These are phyloP conservation scores for Enteromius treurensis DNA, from an alignment of 2,797 vertebrate species.

Conservation along the genomic window DNA sequence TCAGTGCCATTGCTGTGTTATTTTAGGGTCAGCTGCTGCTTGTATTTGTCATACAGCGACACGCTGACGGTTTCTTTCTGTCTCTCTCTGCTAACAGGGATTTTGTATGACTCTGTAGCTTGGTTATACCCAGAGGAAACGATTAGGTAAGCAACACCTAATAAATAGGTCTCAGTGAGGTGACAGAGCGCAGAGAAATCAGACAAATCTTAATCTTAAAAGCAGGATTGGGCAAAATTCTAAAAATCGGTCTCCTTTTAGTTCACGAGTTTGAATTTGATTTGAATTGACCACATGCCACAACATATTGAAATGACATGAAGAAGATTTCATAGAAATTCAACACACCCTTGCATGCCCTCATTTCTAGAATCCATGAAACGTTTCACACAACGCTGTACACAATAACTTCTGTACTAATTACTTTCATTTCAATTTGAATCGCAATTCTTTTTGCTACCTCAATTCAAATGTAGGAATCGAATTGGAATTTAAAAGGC, in stretches of 20 bases:
- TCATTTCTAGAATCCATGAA: background rate
- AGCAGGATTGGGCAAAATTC: background rate
- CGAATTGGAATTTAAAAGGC: background rate
- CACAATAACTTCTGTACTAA: background rate
- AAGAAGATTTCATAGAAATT: background rate
- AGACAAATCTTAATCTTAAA: slow-evolving; percentile 34
- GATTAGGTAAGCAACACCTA: slow-evolving; percentile 55
- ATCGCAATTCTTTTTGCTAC: background rate
- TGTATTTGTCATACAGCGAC: slow-evolving; percentile 9
- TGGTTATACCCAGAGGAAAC: slow-evolving; percentile 40
- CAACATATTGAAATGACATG: background rate
- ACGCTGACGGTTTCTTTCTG: slow-evolving; percentile 33
- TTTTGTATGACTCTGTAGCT: slow-evolving; percentile 36
- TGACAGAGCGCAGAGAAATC: slow-evolving; percentile 47
- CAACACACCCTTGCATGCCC: background rate
- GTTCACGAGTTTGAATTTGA: slow-evolving; percentile 15
- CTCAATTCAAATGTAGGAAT: background rate
- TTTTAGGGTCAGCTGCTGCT: slow-evolving; percentile 14
- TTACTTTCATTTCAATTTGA: background rate
- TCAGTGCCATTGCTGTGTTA: slow-evolving; percentile 13
- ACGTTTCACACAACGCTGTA: background rate
- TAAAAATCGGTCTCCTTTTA: background rate
- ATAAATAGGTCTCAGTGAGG: slow-evolving; percentile 35
- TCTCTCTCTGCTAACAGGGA: slow-evolving; percentile 28
- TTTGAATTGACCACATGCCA: slow-evolving; percentile 1